Conservation (phyloP, 2,113 vertebrate genomes). For the Grantiella picta region DNA sequence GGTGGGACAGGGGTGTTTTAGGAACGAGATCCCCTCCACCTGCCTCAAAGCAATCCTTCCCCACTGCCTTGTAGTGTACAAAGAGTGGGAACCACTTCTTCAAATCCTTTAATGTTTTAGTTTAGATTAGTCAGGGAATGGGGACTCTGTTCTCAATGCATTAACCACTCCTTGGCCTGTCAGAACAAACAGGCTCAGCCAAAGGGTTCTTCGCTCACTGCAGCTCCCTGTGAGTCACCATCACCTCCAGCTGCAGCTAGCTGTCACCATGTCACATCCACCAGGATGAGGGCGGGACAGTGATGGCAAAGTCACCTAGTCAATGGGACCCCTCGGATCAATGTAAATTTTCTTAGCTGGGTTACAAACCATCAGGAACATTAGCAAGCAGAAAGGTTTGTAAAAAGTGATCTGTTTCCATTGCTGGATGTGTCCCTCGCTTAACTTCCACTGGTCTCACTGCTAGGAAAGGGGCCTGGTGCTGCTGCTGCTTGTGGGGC, state of each 20-base stretch:
- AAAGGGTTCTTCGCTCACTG: not conserved
- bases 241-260: not conserved
- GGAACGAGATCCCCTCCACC: fast-evolving
- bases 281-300: not conserved
- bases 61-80: fast-evolving
- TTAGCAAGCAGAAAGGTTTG: not conserved
- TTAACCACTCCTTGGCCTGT: not conserved
- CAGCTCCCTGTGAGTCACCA: not conserved
- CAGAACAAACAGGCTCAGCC: not conserved
- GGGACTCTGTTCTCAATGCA: not conserved
- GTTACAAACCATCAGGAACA: not conserved
- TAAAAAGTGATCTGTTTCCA: not conserved
- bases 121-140: not conserved
- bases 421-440: not conserved
- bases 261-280: not conserved
- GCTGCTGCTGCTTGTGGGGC: not conserved
- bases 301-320: not conserved
- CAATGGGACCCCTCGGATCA: not conserved
- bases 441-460: not conserved
- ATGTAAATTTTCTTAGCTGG: not conserved
- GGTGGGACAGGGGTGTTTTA: not conserved
- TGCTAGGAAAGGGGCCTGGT: fast-evolving
- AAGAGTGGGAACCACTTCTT: not conserved
- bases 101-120: not conserved
- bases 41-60: not conserved